Percentiles rank a stretch among this genome's conserved stretches.
Evolutionary conservation across 2,113 vertebrate genomes (phyloP).

Genomic region (Lepisosteus oculatus): DNA sequence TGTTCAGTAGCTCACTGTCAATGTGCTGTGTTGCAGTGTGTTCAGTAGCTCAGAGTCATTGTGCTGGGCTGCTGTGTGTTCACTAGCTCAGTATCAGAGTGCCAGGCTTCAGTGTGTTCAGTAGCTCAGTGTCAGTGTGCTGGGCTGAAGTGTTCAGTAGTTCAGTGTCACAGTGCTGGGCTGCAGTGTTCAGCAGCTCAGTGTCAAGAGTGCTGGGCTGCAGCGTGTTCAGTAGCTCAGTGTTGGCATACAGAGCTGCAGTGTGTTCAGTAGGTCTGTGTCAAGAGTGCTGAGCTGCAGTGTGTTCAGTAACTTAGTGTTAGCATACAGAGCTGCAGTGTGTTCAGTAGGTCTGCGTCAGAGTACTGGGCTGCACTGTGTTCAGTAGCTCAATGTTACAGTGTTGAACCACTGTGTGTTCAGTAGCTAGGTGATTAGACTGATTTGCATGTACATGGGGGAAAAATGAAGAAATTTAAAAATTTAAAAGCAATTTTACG

Average conservation of each 20-base stretch:
- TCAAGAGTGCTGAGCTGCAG: not conserved
- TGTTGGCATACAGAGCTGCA: not conserved
- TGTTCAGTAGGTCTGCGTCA: not conserved
- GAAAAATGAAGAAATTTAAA: constrained; percentile 4
- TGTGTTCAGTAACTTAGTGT: not conserved
- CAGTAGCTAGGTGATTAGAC: not conserved
- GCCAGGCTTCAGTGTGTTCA: too few species aligned
- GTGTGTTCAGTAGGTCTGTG: not conserved
- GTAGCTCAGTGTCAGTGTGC: too few species aligned
- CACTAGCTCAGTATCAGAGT: too few species aligned
- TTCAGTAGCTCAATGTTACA: not conserved
- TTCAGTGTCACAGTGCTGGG: too few species aligned
- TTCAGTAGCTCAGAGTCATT: too few species aligned
- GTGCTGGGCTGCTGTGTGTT: too few species aligned
- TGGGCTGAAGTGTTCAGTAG: too few species aligned
- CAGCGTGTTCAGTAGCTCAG: too few species aligned
- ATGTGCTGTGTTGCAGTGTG: too few species aligned
- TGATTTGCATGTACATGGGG: not conserved
- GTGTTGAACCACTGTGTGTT: not conserved
- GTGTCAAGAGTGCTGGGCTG: too few species aligned
- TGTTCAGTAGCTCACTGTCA: too few species aligned
- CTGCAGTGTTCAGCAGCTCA: too few species aligned
- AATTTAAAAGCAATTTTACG: constrained; percentile 14
- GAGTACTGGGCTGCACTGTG: constrained; percentile 4
- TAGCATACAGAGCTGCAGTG: not conserved